A percentile compares a stretch with the other conserved stretches of the same genome.
phyloP scores from a whole-genome alignment of 1,140 invertebrate genomes.

The Hormaphis cornu region DNA sequence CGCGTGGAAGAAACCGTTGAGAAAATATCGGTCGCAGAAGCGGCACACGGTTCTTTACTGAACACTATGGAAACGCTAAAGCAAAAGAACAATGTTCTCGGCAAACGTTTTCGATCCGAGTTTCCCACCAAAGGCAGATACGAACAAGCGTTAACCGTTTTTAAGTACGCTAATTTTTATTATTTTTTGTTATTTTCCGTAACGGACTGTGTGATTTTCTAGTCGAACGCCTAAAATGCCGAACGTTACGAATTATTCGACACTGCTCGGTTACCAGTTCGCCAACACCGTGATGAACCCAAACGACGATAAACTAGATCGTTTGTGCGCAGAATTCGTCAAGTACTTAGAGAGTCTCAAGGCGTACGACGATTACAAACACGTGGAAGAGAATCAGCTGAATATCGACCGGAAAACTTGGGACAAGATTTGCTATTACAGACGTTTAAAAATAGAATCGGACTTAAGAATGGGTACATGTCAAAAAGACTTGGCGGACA shows the following conservation, averaged over 20 bases:
- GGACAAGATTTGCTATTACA: slow-evolving; percentile 10
- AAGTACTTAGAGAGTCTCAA: slow-evolving; percentile 1
- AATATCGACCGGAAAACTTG: slow-evolving; percentile 12
- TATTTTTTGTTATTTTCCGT: background rate
- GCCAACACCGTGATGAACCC: background rate
- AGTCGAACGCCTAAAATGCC: slow-evolving; percentile 18
- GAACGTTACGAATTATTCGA: background rate
- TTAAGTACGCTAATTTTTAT: background rate
- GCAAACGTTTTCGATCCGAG: slow-evolving; percentile 11
- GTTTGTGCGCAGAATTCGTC: background rate
- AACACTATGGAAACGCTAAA: slow-evolving; percentile 16
- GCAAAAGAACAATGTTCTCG: background rate
- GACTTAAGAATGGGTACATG: slow-evolving; percentile 10
- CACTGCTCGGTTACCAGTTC: slow-evolving; percentile 17
- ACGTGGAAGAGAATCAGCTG: slow-evolving; percentile 15
- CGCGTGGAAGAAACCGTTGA: background rate
- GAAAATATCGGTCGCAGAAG: background rate
- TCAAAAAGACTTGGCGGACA: slow-evolving; percentile 2
- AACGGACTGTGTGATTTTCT: background rate
- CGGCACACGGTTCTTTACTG: background rate
- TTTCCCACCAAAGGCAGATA: slow-evolving; percentile 9
- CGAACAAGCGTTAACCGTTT: slow-evolving; percentile 18
- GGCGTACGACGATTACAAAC: slow-evolving; percentile 15
- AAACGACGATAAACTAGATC: background rate
- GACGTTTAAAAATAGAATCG: slow-evolving; percentile 21